Evolutionary conservation across 2,113 vertebrate species (phyloP).

Genomic region (Rhadina sibilatrix): DNA sequence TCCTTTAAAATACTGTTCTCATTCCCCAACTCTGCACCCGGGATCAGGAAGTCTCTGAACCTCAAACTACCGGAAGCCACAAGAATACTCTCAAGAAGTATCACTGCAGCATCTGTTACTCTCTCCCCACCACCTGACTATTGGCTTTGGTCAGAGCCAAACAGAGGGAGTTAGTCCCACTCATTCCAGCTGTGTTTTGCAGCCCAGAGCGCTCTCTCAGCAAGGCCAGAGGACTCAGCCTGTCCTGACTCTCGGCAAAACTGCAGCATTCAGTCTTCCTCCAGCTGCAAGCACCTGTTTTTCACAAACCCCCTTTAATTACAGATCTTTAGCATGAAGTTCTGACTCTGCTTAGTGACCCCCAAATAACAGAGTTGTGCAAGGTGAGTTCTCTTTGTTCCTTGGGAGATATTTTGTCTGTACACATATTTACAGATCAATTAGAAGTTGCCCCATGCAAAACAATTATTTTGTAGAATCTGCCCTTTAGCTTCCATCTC

Average conservation of each 20-base stretch:
- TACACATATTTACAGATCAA: not conserved
- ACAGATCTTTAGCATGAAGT: not conserved
- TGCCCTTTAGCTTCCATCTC: not conserved
- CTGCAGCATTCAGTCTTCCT: not conserved
- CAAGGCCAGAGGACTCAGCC: not conserved
- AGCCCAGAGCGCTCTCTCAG: not conserved
- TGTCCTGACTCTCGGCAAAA: not conserved
- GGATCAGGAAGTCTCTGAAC: not conserved
- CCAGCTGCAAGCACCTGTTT: not conserved
- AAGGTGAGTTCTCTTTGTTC: not conserved
- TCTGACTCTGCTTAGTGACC: not conserved
- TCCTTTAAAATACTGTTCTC: not conserved
- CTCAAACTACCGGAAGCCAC: not conserved
- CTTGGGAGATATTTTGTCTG: not conserved
- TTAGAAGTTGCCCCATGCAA: fast-evolving
- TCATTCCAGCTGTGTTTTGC: not conserved
- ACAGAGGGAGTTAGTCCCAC: not conserved
- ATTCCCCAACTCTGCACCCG: fast-evolving
- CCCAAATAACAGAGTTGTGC: not conserved
- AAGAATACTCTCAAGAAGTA: not conserved
- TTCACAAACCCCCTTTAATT: not conserved
- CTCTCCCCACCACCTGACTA: not conserved
- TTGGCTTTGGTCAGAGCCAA: not conserved
- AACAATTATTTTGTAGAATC: not conserved
- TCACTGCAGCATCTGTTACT: not conserved